Evolutionary conservation across 2,888 invertebrate species (phyloP), one percentile per base, ranked within the genome.

Genomic region (Hybos culiciformis): DNA sequence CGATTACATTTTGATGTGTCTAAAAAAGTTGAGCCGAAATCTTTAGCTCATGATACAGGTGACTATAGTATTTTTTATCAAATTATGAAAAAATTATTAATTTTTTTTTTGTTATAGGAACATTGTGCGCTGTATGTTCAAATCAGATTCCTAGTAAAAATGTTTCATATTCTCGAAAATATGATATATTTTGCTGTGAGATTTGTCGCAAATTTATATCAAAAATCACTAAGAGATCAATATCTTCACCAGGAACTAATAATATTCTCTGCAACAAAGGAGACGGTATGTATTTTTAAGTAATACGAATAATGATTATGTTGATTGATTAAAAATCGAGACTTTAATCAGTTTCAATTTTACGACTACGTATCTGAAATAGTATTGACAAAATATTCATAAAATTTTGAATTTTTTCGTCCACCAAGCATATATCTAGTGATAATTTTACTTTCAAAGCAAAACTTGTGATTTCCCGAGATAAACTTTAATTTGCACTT

Each of bases 131-230:
- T 42, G 83, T 86, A 26, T 86, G 86, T 62, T 80, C 81, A 32
- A 80, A 83, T 33, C 75, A 80, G 31, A 73, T 84, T 39, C 80
- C 78, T 60, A 80, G 79, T 62, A 77, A 80, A 57, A 82, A 83
- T 60, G 75, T 83, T 9, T 78, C 79, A 56, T 83, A 85, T 67
- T 80, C 84, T 19, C 73, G 83, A 46, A 87, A 86, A 60, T 86
- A 84, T 61, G 87, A 87, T 23, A 81, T 84, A 47, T 78, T 80
- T 57, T 83, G 84, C 51, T 91, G 91, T 63, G 84, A 85, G 59
- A 79, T 83, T 8, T 91, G 91, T 62, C 73, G 84, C 39, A 86
- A 86, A 62, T 90, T 90, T 63, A 84, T 88, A 56, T 79, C 83
- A 15, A 83, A 84, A 61, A 79, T 83, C 72, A 74, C 83, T 48